Percentiles rank a stretch among this genome's conserved stretches.
Conservation (phyloP, 2,113 vertebrate species). For the Axis porcinus region DNA sequence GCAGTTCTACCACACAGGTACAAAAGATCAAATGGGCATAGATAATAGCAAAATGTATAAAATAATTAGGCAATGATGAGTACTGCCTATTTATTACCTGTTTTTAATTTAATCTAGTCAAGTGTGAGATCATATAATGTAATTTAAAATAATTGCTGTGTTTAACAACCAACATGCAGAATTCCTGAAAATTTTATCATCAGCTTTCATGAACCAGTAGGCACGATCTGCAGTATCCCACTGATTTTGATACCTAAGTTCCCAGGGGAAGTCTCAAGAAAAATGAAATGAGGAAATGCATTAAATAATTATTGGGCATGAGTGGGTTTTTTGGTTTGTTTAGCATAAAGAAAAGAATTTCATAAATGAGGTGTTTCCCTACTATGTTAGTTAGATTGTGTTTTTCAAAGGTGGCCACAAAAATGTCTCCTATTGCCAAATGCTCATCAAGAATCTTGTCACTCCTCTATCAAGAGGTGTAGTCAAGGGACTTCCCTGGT, state of each 20-base stretch:
- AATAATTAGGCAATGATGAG: background rate
- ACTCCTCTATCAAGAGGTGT: background rate
- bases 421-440: background rate
- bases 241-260: background rate
- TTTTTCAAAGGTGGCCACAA: background rate
- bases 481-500: background rate
- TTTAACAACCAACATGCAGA: background rate
- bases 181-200: background rate
- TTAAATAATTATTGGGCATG: background rate
- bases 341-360: background rate
- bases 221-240: background rate
- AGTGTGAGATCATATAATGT: background rate
- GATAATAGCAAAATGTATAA: background rate
- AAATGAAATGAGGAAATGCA: background rate
- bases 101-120: conserved; percentile 1
- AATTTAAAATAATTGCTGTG: conserved; percentile 32
- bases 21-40: background rate
- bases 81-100: background rate
- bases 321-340: background rate
- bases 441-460: background rate
- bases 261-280: background rate
- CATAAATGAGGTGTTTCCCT: background rate
- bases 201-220: background rate
- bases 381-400: background rate
- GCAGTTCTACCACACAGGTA: background rate